Conservation (phyloP, 2,797 vertebrate species). For the Ataeniobius toweri region DNA sequence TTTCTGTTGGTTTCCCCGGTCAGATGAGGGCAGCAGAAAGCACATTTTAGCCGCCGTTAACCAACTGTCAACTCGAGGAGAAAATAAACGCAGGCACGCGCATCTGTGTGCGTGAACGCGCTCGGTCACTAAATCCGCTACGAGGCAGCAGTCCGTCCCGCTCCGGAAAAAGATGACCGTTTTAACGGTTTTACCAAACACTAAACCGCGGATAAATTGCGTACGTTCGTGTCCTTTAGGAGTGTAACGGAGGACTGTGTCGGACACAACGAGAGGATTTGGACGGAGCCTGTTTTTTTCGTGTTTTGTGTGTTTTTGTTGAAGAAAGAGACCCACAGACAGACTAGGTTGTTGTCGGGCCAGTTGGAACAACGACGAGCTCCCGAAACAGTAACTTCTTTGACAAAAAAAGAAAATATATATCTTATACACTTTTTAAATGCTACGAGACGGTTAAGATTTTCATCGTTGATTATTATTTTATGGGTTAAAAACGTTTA, state of each 20-base stretch:
- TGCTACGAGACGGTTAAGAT: neutral
- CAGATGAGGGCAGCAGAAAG: constrained; percentile 62
- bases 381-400: constrained; percentile 27
- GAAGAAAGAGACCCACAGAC: constrained; percentile 40
- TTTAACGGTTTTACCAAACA: constrained; percentile 20
- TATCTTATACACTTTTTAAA: constrained; percentile 5
- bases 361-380: constrained; percentile 63
- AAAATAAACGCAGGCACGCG: constrained; percentile 57
- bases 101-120: constrained; percentile 39
- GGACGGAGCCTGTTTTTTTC: constrained; percentile 13
- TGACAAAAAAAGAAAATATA: constrained; percentile 24
- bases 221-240: neutral
- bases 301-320: constrained; percentile 29
- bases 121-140: constrained; percentile 77
- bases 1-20: constrained; percentile 19
- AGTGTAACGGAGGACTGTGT: constrained; percentile 10
- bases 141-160: constrained; percentile 60
- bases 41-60: constrained; percentile 4
- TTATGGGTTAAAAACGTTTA: constrained; percentile 26
- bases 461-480: neutral
- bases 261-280: constrained; percentile 29
- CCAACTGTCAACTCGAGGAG: constrained; percentile 39
- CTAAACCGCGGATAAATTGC: neutral
- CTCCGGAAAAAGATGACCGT: constrained; percentile 38
- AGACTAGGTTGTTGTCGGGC: constrained; percentile 45